Base-by-base conservation (phyloP, 2,113 vertebrate genomes). In the Corythornis vintsioides region DNA sequence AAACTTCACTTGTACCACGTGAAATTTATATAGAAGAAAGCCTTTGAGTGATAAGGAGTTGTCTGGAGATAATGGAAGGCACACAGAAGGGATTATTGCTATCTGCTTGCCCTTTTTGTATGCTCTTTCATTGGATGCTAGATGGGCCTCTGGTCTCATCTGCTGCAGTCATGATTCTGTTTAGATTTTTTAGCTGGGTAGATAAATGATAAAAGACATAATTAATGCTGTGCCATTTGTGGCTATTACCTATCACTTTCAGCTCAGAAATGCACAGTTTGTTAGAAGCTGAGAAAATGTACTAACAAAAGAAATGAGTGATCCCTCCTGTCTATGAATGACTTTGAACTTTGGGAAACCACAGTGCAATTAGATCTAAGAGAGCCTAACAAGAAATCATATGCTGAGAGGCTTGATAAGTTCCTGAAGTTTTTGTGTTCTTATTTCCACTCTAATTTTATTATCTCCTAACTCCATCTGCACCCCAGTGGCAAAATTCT, bases 401-500 rank as follows among this genome's bases (percentile, higher is more conserved):
- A 25, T 43, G 10, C 53, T 56, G n/a, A 73, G 56, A 60, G 33
- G 25, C 52, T 83, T 3, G 2, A 10, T 82, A 53, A 48, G 8
- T 63, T 85, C 38, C 75, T 86, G 60, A 88, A 88, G 83, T 89
- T 87, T 88, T 92, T 64, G 25, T 88, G 95, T 94, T 95, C 95
- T 92, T 92, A 76, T 75, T 93, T 93, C 74, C 29, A 79, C 16
- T 31, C 38, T 80, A 66, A 92, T 88, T 96, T 92, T 80, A 80
- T 91, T 89, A 88, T 94, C 94, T 94, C 60, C 70, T 90, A 88
- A 77, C 25, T 95, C 85, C 56, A 40, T 95, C 56, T 21, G 2
- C 83, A 64, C 60, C 69, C 93, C 76, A 83, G 76, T 91, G 90
- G 64, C 90, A 95, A 95, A 95, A 94, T 91, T 88, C 75, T 91